phyloP scores from a whole-genome alignment of 2,797 vertebrate species.

The Podarcis lilfordi region DNA sequence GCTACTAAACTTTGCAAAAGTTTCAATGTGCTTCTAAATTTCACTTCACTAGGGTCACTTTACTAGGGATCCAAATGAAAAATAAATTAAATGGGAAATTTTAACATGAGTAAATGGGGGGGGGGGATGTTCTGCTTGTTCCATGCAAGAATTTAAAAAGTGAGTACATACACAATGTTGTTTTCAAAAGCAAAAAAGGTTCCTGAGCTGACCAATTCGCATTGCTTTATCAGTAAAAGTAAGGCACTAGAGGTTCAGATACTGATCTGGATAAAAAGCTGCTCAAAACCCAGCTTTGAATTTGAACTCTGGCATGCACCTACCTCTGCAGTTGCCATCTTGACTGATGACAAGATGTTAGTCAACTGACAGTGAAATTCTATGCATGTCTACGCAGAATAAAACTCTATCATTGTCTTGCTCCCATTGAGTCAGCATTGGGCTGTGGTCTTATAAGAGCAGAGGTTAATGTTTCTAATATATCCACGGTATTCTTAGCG shows the following conservation, averaged over 20 bases:
- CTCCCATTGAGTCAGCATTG: too few species aligned
- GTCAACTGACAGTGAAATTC: background rate
- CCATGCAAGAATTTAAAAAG: background rate
- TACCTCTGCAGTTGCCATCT: too few species aligned
- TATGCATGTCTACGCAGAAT: too few species aligned
- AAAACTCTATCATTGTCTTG: too few species aligned
- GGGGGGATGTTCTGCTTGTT: background rate
- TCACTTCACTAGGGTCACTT: background rate
- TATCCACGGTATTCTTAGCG: slow-evolving; percentile 38
- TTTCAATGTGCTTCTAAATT: slow-evolving; percentile 50
- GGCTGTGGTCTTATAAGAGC: background rate
- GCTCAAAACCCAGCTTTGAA: background rate
- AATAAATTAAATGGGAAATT: background rate
- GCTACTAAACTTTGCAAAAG: slow-evolving; percentile 65
- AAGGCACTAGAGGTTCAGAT: background rate
- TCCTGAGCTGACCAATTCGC: background rate
- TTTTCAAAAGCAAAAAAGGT: background rate
- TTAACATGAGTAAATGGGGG: too few species aligned
- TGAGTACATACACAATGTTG: background rate
- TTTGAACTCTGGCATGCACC: too few species aligned
- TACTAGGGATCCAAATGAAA: background rate
- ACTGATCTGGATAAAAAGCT: background rate
- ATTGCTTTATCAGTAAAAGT: background rate
- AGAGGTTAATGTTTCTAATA: slow-evolving; percentile 24
- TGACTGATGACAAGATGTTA: background rate